Evolutionary conservation across 2,113 vertebrate genomes (phyloP).

Genomic region (Corvus cornix): DNA sequence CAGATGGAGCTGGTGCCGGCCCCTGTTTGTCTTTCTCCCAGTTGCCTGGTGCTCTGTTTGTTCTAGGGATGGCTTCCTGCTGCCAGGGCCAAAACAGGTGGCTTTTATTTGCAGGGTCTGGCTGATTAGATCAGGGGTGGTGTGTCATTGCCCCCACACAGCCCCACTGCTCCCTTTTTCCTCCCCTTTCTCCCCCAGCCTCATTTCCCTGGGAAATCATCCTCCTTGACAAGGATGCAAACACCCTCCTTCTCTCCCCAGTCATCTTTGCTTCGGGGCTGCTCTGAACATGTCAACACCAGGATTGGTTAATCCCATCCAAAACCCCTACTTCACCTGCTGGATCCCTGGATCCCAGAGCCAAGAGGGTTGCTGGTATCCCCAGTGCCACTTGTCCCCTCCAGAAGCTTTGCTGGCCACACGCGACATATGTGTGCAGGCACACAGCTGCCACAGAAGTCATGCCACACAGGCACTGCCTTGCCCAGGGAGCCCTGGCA

Average conservation of each 20-base stretch:
- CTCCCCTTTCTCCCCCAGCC: neutral
- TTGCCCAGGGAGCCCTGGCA: neutral
- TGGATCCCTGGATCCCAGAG: neutral
- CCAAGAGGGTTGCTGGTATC: neutral
- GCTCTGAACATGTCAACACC: neutral
- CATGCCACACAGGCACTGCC: neutral
- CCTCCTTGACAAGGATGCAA: neutral
- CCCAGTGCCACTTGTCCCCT: neutral
- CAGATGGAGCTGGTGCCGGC: constrained; percentile 63
- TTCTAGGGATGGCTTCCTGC: constrained; percentile 72
- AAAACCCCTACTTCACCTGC: neutral
- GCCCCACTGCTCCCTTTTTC: neutral
- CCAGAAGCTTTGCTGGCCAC: neutral
- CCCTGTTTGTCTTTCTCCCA: constrained; percentile 68
- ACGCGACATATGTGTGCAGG: accelerated
- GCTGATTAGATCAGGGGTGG: constrained; percentile 54
- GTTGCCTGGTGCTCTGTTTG: constrained; percentile 70
- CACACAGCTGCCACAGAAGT: neutral
- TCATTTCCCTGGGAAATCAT: constrained; percentile 64
- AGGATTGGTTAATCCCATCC: neutral
- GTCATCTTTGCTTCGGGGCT: neutral
- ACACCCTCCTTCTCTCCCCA: neutral
- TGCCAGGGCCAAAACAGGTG: constrained; percentile 75
- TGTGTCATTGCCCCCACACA: neutral
- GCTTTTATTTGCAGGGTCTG: constrained; percentile 77